Evolutionary conservation across 2,797 vertebrate species (phyloP).

Genomic region (Cryptoblepharus egeriae): DNA sequence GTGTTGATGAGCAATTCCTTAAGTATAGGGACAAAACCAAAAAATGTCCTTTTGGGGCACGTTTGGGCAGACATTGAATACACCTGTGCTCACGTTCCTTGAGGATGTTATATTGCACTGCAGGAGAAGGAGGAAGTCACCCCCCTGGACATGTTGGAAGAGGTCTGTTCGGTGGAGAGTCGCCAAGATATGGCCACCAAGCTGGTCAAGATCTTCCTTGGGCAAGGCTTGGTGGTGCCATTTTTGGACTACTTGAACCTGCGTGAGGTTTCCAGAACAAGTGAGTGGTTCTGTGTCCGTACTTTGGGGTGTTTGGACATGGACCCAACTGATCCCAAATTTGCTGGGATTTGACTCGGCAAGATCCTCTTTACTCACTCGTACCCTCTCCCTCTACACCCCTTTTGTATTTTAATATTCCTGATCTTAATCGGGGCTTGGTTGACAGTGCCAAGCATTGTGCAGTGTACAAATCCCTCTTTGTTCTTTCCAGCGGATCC

Average conservation of each 20-base stretch:
- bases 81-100: not conserved
- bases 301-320: not conserved
- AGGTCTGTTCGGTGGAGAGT: conserved; percentile 87
- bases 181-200: conserved; percentile 90
- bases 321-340: not conserved
- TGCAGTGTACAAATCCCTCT: too few relatives aligned
- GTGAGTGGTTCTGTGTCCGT: conserved; percentile 76
- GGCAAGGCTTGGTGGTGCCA: conserved; percentile 86
- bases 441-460: not conserved
- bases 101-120: not conserved
- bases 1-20: too few relatives aligned
- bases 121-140: conserved; percentile 82
- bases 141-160: conserved; percentile 87
- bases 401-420: not conserved
- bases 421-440: not conserved
- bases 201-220: conserved; percentile 91
- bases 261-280: conserved; percentile 86
- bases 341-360: too few relatives aligned
- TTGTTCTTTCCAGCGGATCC: conserved; percentile 82
- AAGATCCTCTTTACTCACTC: not conserved
- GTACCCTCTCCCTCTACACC: not conserved
- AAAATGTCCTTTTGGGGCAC: too few relatives aligned
- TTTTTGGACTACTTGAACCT: conserved; percentile 90
- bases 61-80: not conserved
- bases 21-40: too few relatives aligned